phyloP scores from a whole-genome alignment of 2,888 invertebrate genomes.

The Osmoderma eremita region DNA sequence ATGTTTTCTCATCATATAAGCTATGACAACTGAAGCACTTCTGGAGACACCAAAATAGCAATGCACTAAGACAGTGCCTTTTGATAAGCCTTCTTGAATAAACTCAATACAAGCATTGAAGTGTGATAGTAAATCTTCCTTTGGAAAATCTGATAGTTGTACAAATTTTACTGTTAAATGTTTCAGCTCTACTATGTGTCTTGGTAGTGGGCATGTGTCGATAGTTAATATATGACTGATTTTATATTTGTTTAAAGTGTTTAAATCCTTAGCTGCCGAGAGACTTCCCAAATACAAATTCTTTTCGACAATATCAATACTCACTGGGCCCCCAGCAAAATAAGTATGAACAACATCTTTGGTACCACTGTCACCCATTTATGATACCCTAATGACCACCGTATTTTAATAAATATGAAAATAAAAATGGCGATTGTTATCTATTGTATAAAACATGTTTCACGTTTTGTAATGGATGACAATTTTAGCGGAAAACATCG shows the following conservation, averaged over 20 bases:
- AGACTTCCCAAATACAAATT: slow-evolving; percentile 77
- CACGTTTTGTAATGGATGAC: no score
- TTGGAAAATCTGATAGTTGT: slow-evolving; percentile 84
- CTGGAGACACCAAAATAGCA: slow-evolving; percentile 93
- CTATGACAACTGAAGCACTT: slow-evolving; percentile 87
- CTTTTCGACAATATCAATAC: slow-evolving; percentile 67
- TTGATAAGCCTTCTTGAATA: slow-evolving; percentile 74
- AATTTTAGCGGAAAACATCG: no score
- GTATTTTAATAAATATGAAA: no score
- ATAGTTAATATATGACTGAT: slow-evolving; percentile 84
- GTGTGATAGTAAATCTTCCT: slow-evolving; percentile 84
- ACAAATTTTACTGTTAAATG: slow-evolving; percentile 78
- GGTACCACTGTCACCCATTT: slow-evolving; percentile 12
- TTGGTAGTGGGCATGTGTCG: slow-evolving; percentile 85
- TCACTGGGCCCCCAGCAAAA: slow-evolving; percentile 69
- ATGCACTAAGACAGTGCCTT: slow-evolving; percentile 83
- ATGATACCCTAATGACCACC: not conserved
- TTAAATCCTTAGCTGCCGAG: slow-evolving; percentile 80
- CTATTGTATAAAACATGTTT: no score
- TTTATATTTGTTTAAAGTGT: slow-evolving; percentile 72
- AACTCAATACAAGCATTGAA: slow-evolving; percentile 82
- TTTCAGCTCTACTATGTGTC: slow-evolving; percentile 74
- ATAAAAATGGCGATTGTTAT: no score
- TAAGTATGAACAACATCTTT: slow-evolving; percentile 60
- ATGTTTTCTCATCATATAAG: slow-evolving; percentile 88